Percentiles rank a stretch among this genome's conserved stretches.
These are phyloP conservation scores for Trilocha varians DNA, from an alignment of 2,888 invertebrate genomes.

Conservation along the genomic window DNA sequence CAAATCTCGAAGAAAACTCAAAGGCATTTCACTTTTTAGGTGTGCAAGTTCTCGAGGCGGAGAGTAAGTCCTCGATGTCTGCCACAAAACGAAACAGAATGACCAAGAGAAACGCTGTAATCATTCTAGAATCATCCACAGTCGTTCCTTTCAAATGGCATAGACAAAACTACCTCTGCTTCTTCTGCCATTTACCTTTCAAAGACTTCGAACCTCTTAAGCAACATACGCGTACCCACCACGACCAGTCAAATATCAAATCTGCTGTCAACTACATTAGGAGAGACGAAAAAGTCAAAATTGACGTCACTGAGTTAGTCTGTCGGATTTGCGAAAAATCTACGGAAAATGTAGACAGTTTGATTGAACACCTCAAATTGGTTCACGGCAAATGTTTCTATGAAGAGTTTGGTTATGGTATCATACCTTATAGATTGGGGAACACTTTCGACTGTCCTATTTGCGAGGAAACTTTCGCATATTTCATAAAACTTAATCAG, in stretches of 20 bases:
- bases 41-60: slow-evolving; percentile 23
- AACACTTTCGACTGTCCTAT: slow-evolving; percentile 41
- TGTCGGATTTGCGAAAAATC: slow-evolving; percentile 35
- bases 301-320: slow-evolving; percentile 36
- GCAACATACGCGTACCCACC: slow-evolving; percentile 45
- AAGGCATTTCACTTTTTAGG: slow-evolving; percentile 56
- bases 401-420: slow-evolving; percentile 37
- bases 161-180: slow-evolving; percentile 54
- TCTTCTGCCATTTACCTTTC: slow-evolving; percentile 51
- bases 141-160: slow-evolving; percentile 61
- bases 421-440: slow-evolving; percentile 47
- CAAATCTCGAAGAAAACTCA: no score
- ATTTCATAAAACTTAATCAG: slow-evolving; percentile 55
- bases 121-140: slow-evolving; percentile 45
- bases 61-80: slow-evolving; percentile 42
- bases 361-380: slow-evolving; percentile 39
- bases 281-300: slow-evolving; percentile 58
- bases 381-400: slow-evolving; percentile 30
- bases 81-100: slow-evolving; percentile 51
- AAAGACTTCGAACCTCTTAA: slow-evolving; percentile 41
- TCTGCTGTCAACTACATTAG: slow-evolving; percentile 47
- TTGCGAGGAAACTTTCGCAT: slow-evolving; percentile 43
- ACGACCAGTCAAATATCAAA: slow-evolving; percentile 37
- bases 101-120: slow-evolving; percentile 52
- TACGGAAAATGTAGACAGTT: slow-evolving; percentile 21